phyloP scores from a whole-genome alignment of 2,888 invertebrate species.

The Actias luna region DNA sequence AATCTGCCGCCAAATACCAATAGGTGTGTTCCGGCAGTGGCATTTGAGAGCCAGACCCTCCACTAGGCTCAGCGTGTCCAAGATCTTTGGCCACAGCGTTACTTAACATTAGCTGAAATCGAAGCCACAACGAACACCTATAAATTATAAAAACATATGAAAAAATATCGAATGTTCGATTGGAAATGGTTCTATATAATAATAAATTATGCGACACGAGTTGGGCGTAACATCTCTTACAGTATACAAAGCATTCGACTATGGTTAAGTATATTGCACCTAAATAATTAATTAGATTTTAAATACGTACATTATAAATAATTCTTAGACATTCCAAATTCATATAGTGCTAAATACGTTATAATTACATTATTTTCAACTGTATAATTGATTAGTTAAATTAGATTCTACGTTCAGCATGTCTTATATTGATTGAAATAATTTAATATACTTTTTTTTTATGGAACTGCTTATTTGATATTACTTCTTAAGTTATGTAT shows the following conservation, averaged over 20 bases:
- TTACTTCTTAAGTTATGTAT: neutral
- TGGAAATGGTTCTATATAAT: neutral
- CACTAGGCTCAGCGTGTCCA: too few species aligned
- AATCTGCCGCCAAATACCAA: too few species aligned
- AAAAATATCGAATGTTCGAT: too few species aligned
- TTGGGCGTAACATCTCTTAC: neutral
- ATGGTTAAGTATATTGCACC: neutral
- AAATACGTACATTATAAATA: neutral
- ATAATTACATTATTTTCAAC: neutral
- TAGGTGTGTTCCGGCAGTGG: too few species aligned
- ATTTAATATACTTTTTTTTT: neutral
- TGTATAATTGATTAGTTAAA: too few species aligned
- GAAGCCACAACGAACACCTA: too few species aligned
- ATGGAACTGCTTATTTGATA: neutral
- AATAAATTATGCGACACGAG: neutral
- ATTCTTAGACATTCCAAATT: neutral
- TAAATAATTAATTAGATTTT: neutral
- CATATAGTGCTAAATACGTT: neutral
- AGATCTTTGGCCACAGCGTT: too few species aligned
- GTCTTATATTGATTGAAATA: too few species aligned
- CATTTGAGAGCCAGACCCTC: too few species aligned
- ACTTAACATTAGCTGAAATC: too few species aligned
- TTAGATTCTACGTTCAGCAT: too few species aligned
- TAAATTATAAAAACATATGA: neutral
- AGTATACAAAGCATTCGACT: slow-evolving; percentile 3